Percentiles rank a stretch among this genome's conserved stretches.
Conservation (phyloP, 2,797 vertebrate genomes). For the Arctocebus calabarensis region DNA sequence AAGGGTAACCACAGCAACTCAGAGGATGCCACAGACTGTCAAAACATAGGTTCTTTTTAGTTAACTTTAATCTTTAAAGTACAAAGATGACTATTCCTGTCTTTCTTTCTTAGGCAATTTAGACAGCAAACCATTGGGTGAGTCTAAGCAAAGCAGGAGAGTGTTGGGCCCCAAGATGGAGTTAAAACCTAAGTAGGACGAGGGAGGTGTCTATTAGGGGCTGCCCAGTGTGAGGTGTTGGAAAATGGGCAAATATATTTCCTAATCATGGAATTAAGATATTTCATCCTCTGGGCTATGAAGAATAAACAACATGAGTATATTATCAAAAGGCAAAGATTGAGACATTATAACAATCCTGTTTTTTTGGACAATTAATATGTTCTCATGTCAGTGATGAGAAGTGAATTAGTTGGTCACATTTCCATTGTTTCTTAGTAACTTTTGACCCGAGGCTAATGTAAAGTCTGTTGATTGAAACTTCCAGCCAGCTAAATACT, state of each 20-base stretch:
- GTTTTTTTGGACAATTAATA: neutral
- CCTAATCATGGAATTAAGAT: neutral
- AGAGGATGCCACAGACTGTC: no score
- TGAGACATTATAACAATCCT: neutral
- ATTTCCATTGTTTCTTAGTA: slow-evolving; percentile 11
- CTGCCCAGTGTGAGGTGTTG: no score
- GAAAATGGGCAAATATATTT: neutral
- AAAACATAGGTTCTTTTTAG: no score
- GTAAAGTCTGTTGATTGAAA: slow-evolving; percentile 21
- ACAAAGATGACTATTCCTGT: no score
- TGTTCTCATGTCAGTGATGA: neutral
- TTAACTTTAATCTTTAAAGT: no score
- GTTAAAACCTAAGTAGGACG: no score
- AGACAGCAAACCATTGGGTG: no score
- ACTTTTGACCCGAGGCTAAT: slow-evolving; percentile 4
- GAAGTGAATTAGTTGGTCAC: neutral
- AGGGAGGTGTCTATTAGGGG: no score
- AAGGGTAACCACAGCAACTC: no score
- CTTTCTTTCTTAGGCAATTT: no score
- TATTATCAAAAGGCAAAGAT: neutral
- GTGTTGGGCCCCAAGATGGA: no score
- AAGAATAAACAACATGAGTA: neutral
- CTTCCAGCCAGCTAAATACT: slow-evolving; percentile 32
- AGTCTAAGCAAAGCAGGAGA: no score
- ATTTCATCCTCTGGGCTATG: neutral